Evolutionary conservation across 2,888 invertebrate genomes (phyloP).

Genomic region (Trissoscelio sp.): DNA sequence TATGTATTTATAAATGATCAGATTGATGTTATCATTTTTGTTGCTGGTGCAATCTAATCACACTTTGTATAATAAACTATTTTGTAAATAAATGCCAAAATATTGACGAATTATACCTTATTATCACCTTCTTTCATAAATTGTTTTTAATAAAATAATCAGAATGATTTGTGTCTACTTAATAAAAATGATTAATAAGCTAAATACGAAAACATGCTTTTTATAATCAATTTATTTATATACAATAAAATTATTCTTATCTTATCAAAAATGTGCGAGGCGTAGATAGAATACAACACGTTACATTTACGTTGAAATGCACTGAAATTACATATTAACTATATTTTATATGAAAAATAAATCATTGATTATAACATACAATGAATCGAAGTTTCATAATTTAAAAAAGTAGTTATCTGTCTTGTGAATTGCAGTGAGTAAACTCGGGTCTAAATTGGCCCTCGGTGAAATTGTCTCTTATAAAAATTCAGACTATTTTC

Average conservation of each 20-base stretch:
- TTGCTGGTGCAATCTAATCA: slow-evolving; percentile 52
- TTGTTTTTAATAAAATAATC: too few species aligned
- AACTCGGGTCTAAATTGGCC: slow-evolving; percentile 4
- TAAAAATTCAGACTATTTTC: too few species aligned
- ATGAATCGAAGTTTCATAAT: too few species aligned
- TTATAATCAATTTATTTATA: slow-evolving; percentile 11
- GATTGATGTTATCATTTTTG: slow-evolving; percentile 37
- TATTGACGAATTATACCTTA: too few species aligned
- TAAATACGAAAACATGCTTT: too few species aligned
- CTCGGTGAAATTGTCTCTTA: not conserved
- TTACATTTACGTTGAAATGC: slow-evolving; percentile 8
- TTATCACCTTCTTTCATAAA: too few species aligned
- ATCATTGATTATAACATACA: not conserved
- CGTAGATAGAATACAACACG: not conserved
- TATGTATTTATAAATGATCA: slow-evolving; percentile 46
- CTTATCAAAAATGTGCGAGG: slow-evolving; percentile 19
- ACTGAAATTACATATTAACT: not conserved
- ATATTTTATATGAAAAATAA: not conserved
- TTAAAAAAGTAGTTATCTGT: not conserved
- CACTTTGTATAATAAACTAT: slow-evolving; percentile 53
- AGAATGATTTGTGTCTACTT: too few species aligned
- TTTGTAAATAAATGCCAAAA: slow-evolving; percentile 60
- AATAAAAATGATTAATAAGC: too few species aligned
- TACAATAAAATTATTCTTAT: slow-evolving; percentile 6
- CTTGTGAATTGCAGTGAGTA: not conserved